Percentiles rank a stretch among this genome's conserved stretches.
These are phyloP conservation scores for Alfaro cultratus DNA, from an alignment of 2,797 vertebrate species.

Conservation along the genomic window DNA sequence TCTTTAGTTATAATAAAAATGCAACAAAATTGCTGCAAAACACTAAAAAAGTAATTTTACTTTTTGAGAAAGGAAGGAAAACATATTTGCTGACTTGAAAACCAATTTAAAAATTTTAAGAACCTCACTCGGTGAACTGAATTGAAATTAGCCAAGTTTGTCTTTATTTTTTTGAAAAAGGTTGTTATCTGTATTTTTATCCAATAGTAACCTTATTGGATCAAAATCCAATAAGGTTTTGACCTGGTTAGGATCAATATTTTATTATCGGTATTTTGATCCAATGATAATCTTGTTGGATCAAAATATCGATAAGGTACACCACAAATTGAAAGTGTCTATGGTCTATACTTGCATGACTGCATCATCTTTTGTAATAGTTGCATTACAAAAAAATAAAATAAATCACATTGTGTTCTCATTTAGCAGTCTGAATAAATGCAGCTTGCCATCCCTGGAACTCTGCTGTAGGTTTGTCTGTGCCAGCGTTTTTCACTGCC, in stretches of 20 bases:
- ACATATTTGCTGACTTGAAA: background rate
- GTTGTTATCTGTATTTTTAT: background rate
- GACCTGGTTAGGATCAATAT: too few relatives aligned
- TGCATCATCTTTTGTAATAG: background rate
- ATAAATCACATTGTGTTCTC: conserved; percentile 1
- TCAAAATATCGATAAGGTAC: too few relatives aligned
- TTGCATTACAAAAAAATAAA: background rate
- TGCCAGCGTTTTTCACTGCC: conserved; percentile 13
- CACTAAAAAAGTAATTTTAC: background rate
- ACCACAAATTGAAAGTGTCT: background rate
- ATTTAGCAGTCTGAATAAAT: conserved; percentile 31
- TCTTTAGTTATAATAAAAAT: background rate
- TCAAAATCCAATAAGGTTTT: too few relatives aligned
- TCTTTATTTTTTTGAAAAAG: background rate
- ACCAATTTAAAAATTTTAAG: background rate
- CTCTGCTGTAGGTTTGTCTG: conserved; percentile 7
- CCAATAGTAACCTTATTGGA: background rate
- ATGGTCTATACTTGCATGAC: background rate
- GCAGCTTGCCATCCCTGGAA: conserved; percentile 24
- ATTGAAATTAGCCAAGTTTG: background rate
- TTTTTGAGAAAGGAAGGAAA: background rate
- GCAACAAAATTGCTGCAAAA: background rate
- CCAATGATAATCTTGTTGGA: background rate
- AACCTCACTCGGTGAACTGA: background rate
- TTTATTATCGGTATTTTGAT: background rate